Evolutionary conservation across 1,140 invertebrate genomes (phyloP), one percentile per base, ranked within the genome.

Genomic region (Orchestia grillus): DNA sequence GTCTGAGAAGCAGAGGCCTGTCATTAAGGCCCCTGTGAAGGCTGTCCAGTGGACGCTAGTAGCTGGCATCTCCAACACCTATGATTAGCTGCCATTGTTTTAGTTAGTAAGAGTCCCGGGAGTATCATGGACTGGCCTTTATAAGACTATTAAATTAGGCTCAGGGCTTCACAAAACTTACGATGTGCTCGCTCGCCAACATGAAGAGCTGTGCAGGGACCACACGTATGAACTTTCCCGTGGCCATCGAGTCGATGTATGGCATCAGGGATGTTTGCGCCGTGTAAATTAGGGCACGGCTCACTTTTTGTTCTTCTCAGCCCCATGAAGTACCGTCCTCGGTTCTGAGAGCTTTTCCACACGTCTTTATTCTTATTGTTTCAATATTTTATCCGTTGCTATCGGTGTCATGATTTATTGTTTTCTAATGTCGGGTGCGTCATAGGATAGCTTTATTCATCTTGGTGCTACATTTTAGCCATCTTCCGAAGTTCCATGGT

Each of bases 41-140:
- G 43, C 16, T 4, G 41, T n/a, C 43, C 44, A 11, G 36, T 45
- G 92, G 43, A 23, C 6, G 43, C 8, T 42, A 94, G 92, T n/a
- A 44, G 44, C 43, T 45, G 92, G 88, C 41, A 44, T 42, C 41
- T 90, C 62, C 15, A 3, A 36, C 41, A 90, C 88, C 88, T 90
- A 90, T 90, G 36, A 90, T 90, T 90, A 90, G 88, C n/a, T 90
- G 28, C 88, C 88, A 90, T 90, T 90, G 88, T 90, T 44, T 90
- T 90, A 90, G 88, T 90, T 90, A 43, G 88, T 42, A 41, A 44
- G 88, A 90, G 88, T 90, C 88, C 28, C 3, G 41, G 41, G n/a
- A 42, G 41, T 41, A 90, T 90, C 88, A 90, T 90, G 88, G 42
- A 4, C 36, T 23, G n/a, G 88, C n/a, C 88, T 90, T 90, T 42